Evolutionary conservation across 2,888 invertebrate genomes (phyloP).

Genomic region (Agriopis marginaria): DNA sequence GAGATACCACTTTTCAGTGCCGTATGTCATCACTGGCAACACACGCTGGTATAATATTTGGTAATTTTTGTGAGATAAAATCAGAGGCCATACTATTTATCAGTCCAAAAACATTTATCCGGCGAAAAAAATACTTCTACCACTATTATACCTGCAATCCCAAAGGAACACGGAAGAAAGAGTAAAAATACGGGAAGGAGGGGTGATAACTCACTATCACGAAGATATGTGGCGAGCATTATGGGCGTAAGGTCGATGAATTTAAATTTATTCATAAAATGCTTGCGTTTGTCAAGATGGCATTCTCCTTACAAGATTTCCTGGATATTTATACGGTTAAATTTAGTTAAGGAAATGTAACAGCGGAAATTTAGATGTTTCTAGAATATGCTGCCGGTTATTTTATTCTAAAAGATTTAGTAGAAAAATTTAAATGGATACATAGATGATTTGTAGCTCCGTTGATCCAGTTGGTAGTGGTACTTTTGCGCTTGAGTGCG

Average conservation of each 20-base stretch:
- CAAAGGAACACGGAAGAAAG: slow-evolving; percentile 47
- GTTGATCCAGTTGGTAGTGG: too few species aligned
- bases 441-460: too few species aligned
- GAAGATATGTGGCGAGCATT: slow-evolving; percentile 53
- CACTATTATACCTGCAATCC: slow-evolving; percentile 24
- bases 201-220: slow-evolving; percentile 55
- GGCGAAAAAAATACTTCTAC: slow-evolving; percentile 3
- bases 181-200: slow-evolving; percentile 51
- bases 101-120: not conserved
- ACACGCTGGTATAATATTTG: too few species aligned
- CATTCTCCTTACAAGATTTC: slow-evolving; percentile 39
- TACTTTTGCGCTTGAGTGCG: too few species aligned
- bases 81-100: not conserved
- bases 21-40: too few species aligned
- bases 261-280: slow-evolving; percentile 59
- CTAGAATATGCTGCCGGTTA: not conserved
- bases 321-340: slow-evolving; percentile 20
- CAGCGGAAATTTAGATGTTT: slow-evolving; percentile 7
- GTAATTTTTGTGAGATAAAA: too few species aligned
- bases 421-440: not conserved
- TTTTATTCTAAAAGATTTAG: not conserved
- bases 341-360: slow-evolving; percentile 18
- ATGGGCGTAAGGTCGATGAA: slow-evolving; percentile 55
- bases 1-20: too few species aligned
- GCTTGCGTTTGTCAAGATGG: slow-evolving; percentile 48